These are phyloP conservation scores for Heliangelus exortis DNA, from an alignment of 2,797 vertebrate species.

Conservation along the genomic window DNA sequence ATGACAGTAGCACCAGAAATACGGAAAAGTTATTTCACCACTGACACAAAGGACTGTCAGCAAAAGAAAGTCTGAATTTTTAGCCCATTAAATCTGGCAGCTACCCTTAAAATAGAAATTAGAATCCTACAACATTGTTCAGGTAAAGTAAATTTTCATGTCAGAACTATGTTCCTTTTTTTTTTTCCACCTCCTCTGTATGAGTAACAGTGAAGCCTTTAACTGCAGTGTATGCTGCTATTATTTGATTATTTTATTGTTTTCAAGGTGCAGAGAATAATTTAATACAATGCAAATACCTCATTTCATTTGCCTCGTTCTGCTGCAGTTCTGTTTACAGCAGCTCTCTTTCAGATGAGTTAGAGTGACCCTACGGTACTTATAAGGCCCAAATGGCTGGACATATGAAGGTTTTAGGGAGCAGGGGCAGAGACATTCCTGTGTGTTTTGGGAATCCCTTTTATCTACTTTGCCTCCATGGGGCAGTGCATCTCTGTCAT, in stretches of 20 bases:
- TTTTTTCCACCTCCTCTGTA: background rate
- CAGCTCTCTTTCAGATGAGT: background rate
- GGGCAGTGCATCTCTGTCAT: background rate
- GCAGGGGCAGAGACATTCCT: background rate
- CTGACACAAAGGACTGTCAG: background rate
- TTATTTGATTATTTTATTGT: background rate
- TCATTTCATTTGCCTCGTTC: background rate
- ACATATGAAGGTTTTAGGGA: background rate
- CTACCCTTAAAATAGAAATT: background rate
- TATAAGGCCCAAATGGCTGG: background rate
- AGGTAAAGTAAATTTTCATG: background rate
- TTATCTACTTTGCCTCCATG: background rate
- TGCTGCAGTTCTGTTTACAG: background rate
- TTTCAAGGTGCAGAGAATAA: background rate
- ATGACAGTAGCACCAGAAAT: background rate
- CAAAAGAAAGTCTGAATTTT: background rate
- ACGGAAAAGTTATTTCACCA: background rate
- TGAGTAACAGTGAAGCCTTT: background rate
- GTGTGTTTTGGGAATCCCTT: background rate
- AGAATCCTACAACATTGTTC: background rate
- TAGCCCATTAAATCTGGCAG: background rate
- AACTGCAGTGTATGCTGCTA: background rate
- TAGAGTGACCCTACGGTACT: background rate
- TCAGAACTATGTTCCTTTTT: background rate
- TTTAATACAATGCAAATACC: background rate